Evolutionary conservation across 2,113 vertebrate genomes (phyloP), one percentile per base, ranked within the genome.

Genomic region (Vulpes lagopus): DNA sequence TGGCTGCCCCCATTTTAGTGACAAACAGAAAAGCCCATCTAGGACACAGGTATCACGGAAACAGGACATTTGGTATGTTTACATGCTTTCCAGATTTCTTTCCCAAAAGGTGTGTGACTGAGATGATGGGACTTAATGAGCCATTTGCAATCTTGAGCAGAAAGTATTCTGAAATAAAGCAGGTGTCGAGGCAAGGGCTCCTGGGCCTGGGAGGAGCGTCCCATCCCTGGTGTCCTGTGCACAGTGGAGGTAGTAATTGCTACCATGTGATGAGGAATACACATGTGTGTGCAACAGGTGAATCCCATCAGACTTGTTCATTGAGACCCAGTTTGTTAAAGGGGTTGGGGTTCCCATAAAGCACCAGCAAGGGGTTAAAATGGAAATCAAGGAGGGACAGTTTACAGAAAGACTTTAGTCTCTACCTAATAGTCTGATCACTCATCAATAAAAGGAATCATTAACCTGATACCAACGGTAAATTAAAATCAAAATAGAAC

Each of bases 131-230:
- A 97, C 96, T 89, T 95, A 93, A 97, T 64, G 96, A 97, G 91
- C 51, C 32, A 92, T 85, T 96, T 91, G 89, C 43, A 95, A 92
- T 81, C 95, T 95, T 87, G 82, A 88, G 91, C 59, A 96, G 97
- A 97, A 98, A 88, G 69, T 92, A 97, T 97, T 98, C 93, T 79
- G 87, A 93, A 94, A 94, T 19, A 78, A 98, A 98, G 80, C 94
- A 98, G 97, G 96, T 97, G 91, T 96, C 97, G 38, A 93, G 95
- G 35, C 88, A 94, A 89, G 95, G 96, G 96, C 91, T 81, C n/a
- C 88, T 95, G 96, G 97, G 96, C 94, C 94, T 90, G 65, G 35
- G 1, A 97, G 81, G 73, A 16, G 55, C 55, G 12, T 14, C 16
- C 55, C 55, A 57, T 57, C 55, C 17, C 30, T 30, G 86, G 94